phyloP scores from a whole-genome alignment of 2,888 invertebrate genomes.

The Nemoura dubitans region DNA sequence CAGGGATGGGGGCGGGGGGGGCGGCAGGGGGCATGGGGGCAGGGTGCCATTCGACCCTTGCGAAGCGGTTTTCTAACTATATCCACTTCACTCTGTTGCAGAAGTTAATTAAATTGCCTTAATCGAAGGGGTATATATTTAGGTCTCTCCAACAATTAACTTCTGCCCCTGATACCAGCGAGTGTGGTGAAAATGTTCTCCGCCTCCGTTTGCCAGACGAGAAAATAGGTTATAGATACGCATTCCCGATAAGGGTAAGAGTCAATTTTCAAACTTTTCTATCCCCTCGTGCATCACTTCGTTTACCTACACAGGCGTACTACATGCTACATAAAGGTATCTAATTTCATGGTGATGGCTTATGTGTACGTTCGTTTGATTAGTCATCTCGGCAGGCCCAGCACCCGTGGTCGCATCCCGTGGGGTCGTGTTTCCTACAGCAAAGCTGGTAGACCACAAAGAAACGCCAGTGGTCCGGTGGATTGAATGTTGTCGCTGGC shows the following conservation, averaged over 20 bases:
- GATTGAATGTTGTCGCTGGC: background rate
- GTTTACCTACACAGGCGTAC: background rate
- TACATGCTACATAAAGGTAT: background rate
- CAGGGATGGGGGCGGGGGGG: background rate
- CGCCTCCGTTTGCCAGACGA: background rate
- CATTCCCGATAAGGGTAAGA: background rate
- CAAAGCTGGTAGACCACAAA: background rate
- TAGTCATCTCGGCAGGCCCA: background rate
- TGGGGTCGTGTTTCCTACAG: background rate
- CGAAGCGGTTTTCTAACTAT: background rate
- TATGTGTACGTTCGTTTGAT: background rate
- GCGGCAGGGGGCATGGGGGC: background rate
- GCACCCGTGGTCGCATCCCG: background rate
- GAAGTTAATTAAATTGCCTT: constrained; percentile 12
- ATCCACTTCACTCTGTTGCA: background rate
- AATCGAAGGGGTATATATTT: background rate
- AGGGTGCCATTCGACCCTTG: background rate
- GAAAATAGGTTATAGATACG: background rate
- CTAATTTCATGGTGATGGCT: constrained; percentile 1
- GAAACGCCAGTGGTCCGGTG: background rate
- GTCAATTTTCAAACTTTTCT: background rate
- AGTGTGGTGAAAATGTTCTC: background rate
- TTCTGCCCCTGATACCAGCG: background rate
- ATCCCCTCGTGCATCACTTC: background rate
- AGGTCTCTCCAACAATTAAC: background rate